phyloP scores from a whole-genome alignment of 2,113 vertebrate genomes.

The Takifugu flavidus region DNA sequence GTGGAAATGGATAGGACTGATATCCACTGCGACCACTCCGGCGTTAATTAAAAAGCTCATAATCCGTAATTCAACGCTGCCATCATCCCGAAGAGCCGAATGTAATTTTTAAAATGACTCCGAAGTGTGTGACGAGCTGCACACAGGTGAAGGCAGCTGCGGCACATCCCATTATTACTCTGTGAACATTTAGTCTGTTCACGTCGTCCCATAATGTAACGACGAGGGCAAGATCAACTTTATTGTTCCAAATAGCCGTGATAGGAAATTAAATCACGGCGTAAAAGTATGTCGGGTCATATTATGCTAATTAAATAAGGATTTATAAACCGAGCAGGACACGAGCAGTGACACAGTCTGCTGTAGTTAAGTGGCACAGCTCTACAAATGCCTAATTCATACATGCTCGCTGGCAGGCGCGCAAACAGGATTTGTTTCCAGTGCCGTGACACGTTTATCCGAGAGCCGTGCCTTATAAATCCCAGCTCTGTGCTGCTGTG shows the following conservation, averaged over 20 bases:
- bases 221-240: background rate
- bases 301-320: conserved; percentile 32
- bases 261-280: conserved; percentile 12
- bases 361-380: conserved; percentile 22
- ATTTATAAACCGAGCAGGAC: conserved; percentile 10
- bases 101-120: background rate
- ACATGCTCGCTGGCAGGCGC: conserved; percentile 26
- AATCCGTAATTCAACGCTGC: background rate
- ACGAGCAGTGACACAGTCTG: conserved; percentile 44
- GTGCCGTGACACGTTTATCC: conserved; percentile 68
- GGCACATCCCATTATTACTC: background rate
- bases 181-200: background rate
- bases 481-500: conserved; percentile 61
- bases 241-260: conserved; percentile 5
- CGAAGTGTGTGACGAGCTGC: background rate
- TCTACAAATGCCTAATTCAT: conserved; percentile 54
- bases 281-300: conserved; percentile 23
- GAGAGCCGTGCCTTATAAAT: conserved; percentile 66
- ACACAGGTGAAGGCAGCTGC: background rate
- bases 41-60: conserved; percentile 32
- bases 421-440: conserved; percentile 61
- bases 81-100: background rate
- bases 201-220: conserved; percentile 6
- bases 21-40: background rate
- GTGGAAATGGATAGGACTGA: conserved; percentile 11